Base-by-base conservation (phyloP, 2,113 vertebrate genomes). In the Myxocyprinus asiaticus region DNA sequence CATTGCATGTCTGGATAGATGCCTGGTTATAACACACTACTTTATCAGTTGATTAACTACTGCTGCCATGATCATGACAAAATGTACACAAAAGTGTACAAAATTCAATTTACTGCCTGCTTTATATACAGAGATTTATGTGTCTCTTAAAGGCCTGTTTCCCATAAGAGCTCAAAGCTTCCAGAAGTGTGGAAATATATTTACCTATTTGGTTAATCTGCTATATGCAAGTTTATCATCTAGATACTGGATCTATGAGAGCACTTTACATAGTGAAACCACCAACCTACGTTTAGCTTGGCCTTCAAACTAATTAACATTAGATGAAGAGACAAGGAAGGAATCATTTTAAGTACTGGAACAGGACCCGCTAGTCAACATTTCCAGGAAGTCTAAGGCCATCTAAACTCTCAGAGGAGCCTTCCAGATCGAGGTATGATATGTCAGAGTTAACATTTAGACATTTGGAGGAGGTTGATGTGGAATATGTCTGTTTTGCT, bases 371-470 rank as follows among this genome's bases (percentile, higher is more conserved):
- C 9, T 22, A 65, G 12, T 76, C 73, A 76, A n/a, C 48, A 11
- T 50, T 76, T 65, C 47, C 11, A 53, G 7, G 48, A 64, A 9
- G 22, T 53, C 4, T 0, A 76, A 76, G 73, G n/a, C 17, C 61
- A 47, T 65, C 14, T 64, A 53, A 42, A 76, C 22, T 53, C 73
- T 65, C 47, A 43, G 48, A 51, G 73, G 61, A 44, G 48, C 22
- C 47, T 76, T 51, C 45, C 64, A 65, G 61, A 76, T 75, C 15
- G 5, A 3, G 5, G 44, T 7, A 14, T 14, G 58, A 74, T 75
- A 50, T 65, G 61, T 43, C 61, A 64, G 73, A 74, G 61, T 9
- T 76, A 61, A 64, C 73, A 75, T 75, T 64, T 51, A 50, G 73
- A 64, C 47, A 42, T 64, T 76, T 76, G 61, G 11, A n/a, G n/a